Conservation (phyloP, 2,797 vertebrate species). For the Cossypha caffra region DNA sequence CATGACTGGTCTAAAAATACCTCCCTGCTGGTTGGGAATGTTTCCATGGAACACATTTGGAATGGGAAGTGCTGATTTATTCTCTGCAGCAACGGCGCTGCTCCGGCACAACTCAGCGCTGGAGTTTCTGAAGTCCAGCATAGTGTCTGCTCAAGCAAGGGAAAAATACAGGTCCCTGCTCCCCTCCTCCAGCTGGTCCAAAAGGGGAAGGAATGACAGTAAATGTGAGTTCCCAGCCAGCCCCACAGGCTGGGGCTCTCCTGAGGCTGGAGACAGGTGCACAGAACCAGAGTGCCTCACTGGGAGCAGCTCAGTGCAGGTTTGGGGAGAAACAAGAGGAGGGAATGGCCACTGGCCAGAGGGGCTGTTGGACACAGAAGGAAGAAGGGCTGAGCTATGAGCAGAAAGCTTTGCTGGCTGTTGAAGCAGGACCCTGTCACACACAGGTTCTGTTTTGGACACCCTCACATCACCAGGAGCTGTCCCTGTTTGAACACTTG, state of each 20-base stretch:
- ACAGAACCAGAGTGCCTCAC: neutral
- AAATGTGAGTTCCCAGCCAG: neutral
- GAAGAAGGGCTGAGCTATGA: neutral
- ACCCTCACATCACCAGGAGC: neutral
- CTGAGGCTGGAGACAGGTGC: rapidly evolving
- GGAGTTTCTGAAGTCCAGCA: neutral
- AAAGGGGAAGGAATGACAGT: neutral
- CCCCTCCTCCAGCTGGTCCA: neutral
- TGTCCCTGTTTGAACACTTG: neutral
- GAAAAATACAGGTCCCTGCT: neutral
- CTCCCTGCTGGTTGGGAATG: constrained; percentile 35
- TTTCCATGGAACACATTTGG: neutral
- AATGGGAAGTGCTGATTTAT: neutral
- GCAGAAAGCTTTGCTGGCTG: neutral
- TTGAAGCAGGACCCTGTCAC: rapidly evolving
- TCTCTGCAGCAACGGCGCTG: neutral
- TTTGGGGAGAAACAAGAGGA: neutral
- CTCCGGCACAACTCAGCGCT: neutral
- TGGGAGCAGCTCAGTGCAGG: neutral
- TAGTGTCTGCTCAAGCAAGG: neutral
- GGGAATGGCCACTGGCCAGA: rapidly evolving
- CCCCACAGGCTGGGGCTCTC: neutral
- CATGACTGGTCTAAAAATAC: neutral
- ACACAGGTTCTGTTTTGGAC: neutral
- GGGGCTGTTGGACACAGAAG: neutral